These are phyloP conservation scores for Drosophila niveifrons DNA, from an alignment of 2,888 invertebrate genomes.

Conservation along the genomic window DNA sequence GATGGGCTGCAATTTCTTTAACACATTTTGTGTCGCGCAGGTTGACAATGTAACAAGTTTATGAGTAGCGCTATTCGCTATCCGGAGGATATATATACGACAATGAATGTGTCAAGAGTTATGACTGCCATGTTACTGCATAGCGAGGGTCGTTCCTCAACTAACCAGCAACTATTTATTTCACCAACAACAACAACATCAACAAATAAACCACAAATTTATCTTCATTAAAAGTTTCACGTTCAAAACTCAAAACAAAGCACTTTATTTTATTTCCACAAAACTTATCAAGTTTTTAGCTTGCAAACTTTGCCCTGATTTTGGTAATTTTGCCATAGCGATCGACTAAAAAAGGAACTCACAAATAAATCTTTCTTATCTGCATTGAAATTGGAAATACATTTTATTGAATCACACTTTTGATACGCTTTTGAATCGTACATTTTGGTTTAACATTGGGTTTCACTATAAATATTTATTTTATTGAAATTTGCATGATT, in stretches of 20 bases:
- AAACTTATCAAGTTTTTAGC: not conserved
- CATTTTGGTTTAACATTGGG: not conserved
- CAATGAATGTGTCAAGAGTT: slow-evolving; percentile 40
- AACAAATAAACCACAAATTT: no score
- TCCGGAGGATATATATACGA: slow-evolving; percentile 24
- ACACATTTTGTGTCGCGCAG: slow-evolving; percentile 31
- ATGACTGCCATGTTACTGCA: slow-evolving; percentile 30
- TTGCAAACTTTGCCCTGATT: not conserved
- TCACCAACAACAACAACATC: not conserved
- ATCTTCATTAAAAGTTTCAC: slow-evolving; percentile 1
- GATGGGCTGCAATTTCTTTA: slow-evolving; percentile 28
- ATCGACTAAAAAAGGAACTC: not conserved
- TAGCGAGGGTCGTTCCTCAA: slow-evolving; percentile 36
- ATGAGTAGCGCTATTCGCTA: slow-evolving; percentile 43
- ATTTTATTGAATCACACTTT: slow-evolving; percentile 13
- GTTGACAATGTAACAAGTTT: slow-evolving; percentile 74
- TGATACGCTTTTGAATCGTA: not conserved
- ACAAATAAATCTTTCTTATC: slow-evolving; percentile 36
- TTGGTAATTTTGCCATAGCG: slow-evolving; percentile 3
- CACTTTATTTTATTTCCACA: no score
- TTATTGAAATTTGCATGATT: slow-evolving; percentile 4
- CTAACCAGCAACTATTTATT: slow-evolving; percentile 12
- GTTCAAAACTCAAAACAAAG: not conserved
- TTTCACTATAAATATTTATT: not conserved
- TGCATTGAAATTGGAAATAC: not conserved